Conservation (phyloP, 2,888 invertebrate genomes). For the Drosophila nr. fundita region DNA sequence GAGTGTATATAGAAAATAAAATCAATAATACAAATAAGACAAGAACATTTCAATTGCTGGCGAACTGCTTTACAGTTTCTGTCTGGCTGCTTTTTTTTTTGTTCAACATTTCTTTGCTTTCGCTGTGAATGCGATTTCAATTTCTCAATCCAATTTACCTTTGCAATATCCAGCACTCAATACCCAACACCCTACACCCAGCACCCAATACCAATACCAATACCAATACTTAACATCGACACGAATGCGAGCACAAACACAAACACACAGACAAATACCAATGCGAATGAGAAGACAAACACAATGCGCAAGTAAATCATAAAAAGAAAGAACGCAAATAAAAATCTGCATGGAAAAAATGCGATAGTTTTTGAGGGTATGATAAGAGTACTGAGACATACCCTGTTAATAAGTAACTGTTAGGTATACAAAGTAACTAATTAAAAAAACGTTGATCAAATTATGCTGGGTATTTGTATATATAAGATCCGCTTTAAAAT, state of each 20-base stretch:
- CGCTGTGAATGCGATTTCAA: conserved; percentile 75
- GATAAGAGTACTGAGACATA: background rate
- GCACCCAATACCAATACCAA: conserved; percentile 25
- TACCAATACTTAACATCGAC: conserved; percentile 21
- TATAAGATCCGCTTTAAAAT: background rate
- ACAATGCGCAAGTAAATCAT: conserved; percentile 71
- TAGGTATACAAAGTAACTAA: background rate
- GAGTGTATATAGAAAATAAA: conserved; percentile 40
- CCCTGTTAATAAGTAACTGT: conserved; percentile 8
- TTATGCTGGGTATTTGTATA: background rate
- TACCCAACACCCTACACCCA: conserved; percentile 2
- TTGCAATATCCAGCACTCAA: conserved; percentile 54
- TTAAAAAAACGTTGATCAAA: background rate
- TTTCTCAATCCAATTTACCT: conserved; percentile 79
- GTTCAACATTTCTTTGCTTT: conserved; percentile 23
- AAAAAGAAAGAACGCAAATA: conserved; percentile 37
- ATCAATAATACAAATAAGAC: conserved; percentile 72
- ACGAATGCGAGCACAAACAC: conserved; percentile 22
- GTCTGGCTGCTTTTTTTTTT: conserved; percentile 7
- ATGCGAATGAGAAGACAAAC: conserved; percentile 53
- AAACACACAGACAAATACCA: conserved; percentile 9
- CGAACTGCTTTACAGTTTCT: conserved; percentile 43
- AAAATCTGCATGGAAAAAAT: conserved; percentile 64
- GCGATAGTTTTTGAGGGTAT: background rate
- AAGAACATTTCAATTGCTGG: conserved; percentile 55